Base-by-base conservation (phyloP, 2,113 vertebrate genomes). In the Eleginops maclovinus region DNA sequence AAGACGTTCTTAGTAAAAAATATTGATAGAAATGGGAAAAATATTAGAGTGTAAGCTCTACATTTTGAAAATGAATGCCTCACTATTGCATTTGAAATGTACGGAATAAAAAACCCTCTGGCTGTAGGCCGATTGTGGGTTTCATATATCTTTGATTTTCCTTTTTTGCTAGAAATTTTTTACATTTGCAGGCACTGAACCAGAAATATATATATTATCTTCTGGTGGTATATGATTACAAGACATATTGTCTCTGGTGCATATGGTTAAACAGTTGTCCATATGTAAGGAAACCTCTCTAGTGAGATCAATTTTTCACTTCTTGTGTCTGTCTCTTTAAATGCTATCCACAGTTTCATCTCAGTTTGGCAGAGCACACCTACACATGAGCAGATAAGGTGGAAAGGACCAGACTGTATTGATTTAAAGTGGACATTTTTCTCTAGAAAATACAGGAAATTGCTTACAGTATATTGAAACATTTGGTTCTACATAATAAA, bases 331-430 rank as follows among this genome's bases (percentile, higher is more conserved):
- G 49, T 62, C 60, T 28, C 51, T 83, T 84, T 77, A 69, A 82
- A 63, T 61, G 36, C 11, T n/a, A 28, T 62, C 36, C 54, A 43
- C 46, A 59, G 63, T 79, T 86, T 76, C 44, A 31, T 54, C 28
- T 72, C 19, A 1, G n/a, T 49, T 73, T 81, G 22, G 15, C 47
- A 65, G 26, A 66, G 62, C 67, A 79, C 81, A 84, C 71, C 64
- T 66, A 81, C 80, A 77, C 85, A 78, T 31, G 72, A 76, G 75
- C 66, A 49, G 77, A 81, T 44, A 66, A 72, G 74, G 49, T 2
- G 21, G 46, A 56, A 40, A 55, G 41, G 72, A 76, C 31, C 74
- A 65, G 73, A 55, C 21, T 21, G 28, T 24, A 67, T 63, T 78
- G 80, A 76, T 73, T 76, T 71, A 31, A 76, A 69, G 66, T 66